Conservation (phyloP, 2,888 invertebrate species). For the Epirrhoe tristata region DNA sequence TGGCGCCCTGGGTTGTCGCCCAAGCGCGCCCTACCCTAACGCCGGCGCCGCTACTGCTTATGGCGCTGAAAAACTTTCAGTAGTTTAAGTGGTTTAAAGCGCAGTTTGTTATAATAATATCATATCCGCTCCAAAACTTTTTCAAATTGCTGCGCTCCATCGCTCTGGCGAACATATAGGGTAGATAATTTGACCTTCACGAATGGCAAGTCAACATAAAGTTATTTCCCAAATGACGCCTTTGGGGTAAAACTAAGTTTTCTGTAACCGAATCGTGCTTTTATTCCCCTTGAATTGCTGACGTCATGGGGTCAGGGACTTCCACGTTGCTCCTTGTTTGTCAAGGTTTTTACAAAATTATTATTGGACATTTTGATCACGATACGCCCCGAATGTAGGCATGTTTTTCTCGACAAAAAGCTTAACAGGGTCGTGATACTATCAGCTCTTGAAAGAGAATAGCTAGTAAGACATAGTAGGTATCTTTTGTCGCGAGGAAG, state of each 20-base stretch:
- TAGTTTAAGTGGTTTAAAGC: too few species aligned
- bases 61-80: too few species aligned
- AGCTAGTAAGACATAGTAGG: too few species aligned
- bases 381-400: neutral
- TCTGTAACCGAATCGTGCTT: neutral
- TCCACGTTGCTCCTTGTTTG: neutral
- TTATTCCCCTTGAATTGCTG: neutral
- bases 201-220: neutral
- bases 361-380: neutral
- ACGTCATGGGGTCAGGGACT: slow-evolving; percentile 1
- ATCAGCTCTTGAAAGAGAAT: too few species aligned
- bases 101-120: too few species aligned
- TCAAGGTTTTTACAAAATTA: neutral
- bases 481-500: too few species aligned
- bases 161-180: neutral
- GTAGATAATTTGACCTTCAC: neutral
- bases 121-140: too few species aligned
- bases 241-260: slow-evolving; percentile 1
- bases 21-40: too few species aligned
- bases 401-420: neutral
- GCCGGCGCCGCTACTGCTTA: too few species aligned
- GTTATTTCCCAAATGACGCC: neutral
- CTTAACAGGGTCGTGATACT: too few species aligned
- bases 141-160: too few species aligned
- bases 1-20: too few species aligned